Evolutionary conservation across 2,888 invertebrate species (phyloP).

Genomic region (Euspilapteryx auroguttella): DNA sequence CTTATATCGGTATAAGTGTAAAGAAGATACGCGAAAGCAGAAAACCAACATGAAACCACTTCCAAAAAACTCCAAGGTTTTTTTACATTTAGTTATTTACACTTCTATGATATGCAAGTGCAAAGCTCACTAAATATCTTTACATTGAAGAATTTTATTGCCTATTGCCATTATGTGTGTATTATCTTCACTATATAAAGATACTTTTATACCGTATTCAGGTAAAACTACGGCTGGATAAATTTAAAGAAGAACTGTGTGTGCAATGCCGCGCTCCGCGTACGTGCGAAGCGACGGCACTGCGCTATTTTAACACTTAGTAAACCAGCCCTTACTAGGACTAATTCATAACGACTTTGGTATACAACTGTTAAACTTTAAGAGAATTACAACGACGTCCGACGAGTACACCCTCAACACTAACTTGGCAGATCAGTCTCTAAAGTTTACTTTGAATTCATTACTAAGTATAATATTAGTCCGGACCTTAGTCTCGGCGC

Average conservation of each 20-base stretch:
- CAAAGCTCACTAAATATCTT: slow-evolving; percentile 58
- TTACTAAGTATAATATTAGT: slow-evolving; percentile 1
- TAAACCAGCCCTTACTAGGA: too few species aligned
- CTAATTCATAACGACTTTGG: slow-evolving; percentile 58
- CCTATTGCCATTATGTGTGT: slow-evolving; percentile 29
- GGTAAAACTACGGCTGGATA: too few species aligned
- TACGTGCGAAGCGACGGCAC: too few species aligned
- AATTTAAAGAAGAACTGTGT: too few species aligned
- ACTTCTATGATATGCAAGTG: slow-evolving; percentile 58
- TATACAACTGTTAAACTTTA: slow-evolving; percentile 27
- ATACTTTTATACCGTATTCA: not conserved
- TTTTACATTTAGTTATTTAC: slow-evolving; percentile 43
- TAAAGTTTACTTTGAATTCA: slow-evolving; percentile 6
- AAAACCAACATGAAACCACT: too few species aligned
- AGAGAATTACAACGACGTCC: slow-evolving; percentile 1
- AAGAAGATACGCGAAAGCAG: too few species aligned
- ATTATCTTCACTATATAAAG: slow-evolving; percentile 24
- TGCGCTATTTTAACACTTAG: too few species aligned
- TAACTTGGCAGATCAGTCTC: slow-evolving; percentile 6
- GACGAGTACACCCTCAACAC: slow-evolving; percentile 3
- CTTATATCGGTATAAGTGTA: too few species aligned
- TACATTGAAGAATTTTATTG: slow-evolving; percentile 17
- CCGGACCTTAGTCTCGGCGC: too few species aligned
- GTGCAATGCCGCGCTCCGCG: too few species aligned
- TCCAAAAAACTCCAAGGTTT: too few species aligned